Base-by-base conservation (phyloP, 2,888 invertebrate species). In the Epinotia bilunana region DNA sequence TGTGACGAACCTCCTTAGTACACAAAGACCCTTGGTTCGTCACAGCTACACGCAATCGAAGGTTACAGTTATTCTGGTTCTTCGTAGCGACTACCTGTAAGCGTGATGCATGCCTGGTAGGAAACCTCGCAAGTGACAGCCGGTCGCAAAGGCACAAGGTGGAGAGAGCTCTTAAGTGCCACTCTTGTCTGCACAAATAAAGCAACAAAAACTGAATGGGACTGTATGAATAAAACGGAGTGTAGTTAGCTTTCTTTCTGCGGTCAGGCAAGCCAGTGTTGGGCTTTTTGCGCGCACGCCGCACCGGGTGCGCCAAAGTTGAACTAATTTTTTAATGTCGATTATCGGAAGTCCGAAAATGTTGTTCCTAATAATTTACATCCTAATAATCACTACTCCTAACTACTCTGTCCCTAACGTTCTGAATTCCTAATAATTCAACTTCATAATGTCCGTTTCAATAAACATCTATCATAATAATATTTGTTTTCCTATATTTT, bases 91-190 rank as follows among this genome's bases (percentile, higher is more conserved):
- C 13, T 1, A 6, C 7, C 53, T 1, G n/a, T n/a, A 53, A 53
- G 13, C 53, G 53, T 53, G n/a, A n/a, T 53, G 49, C 13, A 53
- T n/a, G n/a, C n/a, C 39, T 63, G n/a, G 72, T 43, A 20, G 53
- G 72, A 72, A 72, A 20, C 72, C 72, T 13, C 16, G n/a, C 49
- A 60, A 64, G 49, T 63, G 46, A 13, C 63, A 46, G 46, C 43
- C 20, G 20, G 28, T 23, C 63, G 39, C 63, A 43, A 46, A 62
- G 43, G 46, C 18, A 63, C 63, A n/a, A 11, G 16, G 18, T 20
- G 63, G 13, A 46, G 28, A 43, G 63, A 18, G 12, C 43, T 13
- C 16, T 46, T 18, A 43, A 39, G 3, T 12, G 46, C 33, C 46
- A 9, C n/a, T 61, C n/a, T 57, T 57, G 53, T 49, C 16, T 1